Base-by-base conservation (phyloP, 2,888 invertebrate genomes). In the Azorinus chamasolen region DNA sequence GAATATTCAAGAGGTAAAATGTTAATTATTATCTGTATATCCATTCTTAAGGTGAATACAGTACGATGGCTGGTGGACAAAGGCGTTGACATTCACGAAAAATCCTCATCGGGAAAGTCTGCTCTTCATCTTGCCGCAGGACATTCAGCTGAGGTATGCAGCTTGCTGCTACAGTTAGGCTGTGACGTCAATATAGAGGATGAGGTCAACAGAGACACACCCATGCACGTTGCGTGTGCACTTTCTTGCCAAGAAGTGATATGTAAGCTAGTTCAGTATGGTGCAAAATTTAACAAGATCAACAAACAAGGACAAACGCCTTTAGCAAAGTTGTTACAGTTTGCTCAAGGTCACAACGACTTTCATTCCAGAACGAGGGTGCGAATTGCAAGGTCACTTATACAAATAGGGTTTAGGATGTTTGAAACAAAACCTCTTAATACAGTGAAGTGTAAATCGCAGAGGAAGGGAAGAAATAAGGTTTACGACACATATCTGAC, bases 161-260 rank as follows among this genome's bases (percentile, higher is more conserved):
- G 69, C 16, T 37, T 61, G 16, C 69, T 88, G 16, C 39, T 83
- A 8, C 43, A 73, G 1, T 62, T 76, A 14, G 88, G 86, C 54
- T 79, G 83, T 79, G 83, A 88, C 66, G 82, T 88, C 57, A 85
- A 84, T 55, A 63, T 70, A 18, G 62, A 46, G n/a, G 86, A 88
- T 57, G 62, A 55, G 32, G 66, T 85, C 20, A 80, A 83, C 27
- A 76, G 77, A 1, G 84, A 87, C 58, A 84, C 88, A 1, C 83
- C 88, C 0, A 48, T 88, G n/a, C 88, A 88, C 59, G 57, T 84
- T 32, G 88, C 88, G 1, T 88, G 88, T 57, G 55, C 68, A 12
- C 66, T 79, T 14, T 66, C 71, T 16, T 73, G 75, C 32, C 68
- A 62, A 3, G 80, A 78, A 24, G 79, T 78, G 8, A 71, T 86